Percentiles rank a stretch among this genome's conserved stretches.
phyloP scores from a whole-genome alignment of 2,888 invertebrate species.

The Drosophila mettleri region DNA sequence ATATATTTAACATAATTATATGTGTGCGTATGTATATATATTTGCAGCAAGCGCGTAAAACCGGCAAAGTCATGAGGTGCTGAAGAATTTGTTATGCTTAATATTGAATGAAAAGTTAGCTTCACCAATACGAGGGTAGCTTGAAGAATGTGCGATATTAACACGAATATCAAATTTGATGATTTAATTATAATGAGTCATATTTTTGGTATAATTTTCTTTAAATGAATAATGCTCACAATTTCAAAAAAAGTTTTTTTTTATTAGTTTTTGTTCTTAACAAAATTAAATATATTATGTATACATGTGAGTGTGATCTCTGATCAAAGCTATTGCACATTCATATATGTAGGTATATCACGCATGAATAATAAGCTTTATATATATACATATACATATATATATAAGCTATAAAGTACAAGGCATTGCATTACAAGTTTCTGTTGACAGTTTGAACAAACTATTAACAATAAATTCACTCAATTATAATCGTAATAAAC shows the following conservation, averaged over 20 bases:
- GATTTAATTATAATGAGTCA: not conserved
- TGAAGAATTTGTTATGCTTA: not conserved
- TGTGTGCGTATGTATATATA: too few species aligned
- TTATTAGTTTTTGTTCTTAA: constrained; percentile 8
- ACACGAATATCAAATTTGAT: not conserved
- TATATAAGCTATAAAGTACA: constrained; percentile 17
- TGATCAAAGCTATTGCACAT: constrained; percentile 36
- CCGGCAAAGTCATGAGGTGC: not conserved
- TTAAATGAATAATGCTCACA: not conserved
- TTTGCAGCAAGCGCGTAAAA: not conserved
- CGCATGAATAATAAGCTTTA: constrained; percentile 12
- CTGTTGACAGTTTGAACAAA: not conserved
- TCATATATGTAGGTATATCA: constrained; percentile 22
- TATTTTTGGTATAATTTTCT: too few species aligned
- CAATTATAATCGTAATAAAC: constrained; percentile 15
- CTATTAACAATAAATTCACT: constrained; percentile 30
- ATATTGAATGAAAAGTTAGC: not conserved
- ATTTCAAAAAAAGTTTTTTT: not conserved
- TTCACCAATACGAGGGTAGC: not conserved
- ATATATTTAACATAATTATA: not conserved
- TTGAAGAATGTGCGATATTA: not conserved
- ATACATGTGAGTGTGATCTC: constrained; percentile 20
- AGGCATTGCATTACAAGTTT: constrained; percentile 6
- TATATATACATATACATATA: not conserved
- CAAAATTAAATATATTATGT: constrained; percentile 10